Base-by-base conservation (phyloP, 2,888 invertebrate genomes). In the Papilio gigon region DNA sequence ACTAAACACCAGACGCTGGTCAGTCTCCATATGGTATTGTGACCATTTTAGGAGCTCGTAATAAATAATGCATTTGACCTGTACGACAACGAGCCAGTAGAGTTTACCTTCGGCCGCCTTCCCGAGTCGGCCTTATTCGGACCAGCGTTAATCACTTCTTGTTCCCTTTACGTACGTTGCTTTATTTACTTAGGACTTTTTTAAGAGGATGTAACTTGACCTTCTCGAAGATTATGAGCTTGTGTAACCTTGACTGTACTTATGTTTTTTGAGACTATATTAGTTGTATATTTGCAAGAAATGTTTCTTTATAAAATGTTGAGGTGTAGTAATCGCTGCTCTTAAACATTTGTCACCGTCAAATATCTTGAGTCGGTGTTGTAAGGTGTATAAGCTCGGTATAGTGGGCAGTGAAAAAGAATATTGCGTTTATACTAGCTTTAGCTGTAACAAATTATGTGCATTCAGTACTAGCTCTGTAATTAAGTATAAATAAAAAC, bases 21-120 rank as follows among this genome's bases (percentile, higher is more conserved):
- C 81, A 78, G 81, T 78, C 82, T 80, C 76, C 77, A 77, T 77
- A 80, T 79, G 64, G 75, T 74, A 75, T 75, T 72, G 77, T 80
- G 77, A 72, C 89, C 87, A 85, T 87, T 77, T 87, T 81, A 67
- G 83, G 80, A 71, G 70, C 71, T 76, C 76, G 74, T 75, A 77
- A 83, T 86, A 82, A 84, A 86, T 86, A 80, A 85, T 85, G 79
- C 77, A 86, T 81, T 56, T 74, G 75, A 76, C 69, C 76, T 72
- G 76, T 75, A 73, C 77, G 77, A 76, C 78, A 77, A 77, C 75
- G 77, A 74, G 73, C 77, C 73, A 75, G 78, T 77, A 75, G 76
- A 78, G 80, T 81, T 83, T 82, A 77, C 77, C 73, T 72, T 77
- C 73, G 72, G 71, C 76, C 76, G 78, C 78, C 76, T 72, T 77